These are phyloP conservation scores for Poecilia velifera DNA, from an alignment of 2,797 vertebrate species.

Conservation along the genomic window DNA sequence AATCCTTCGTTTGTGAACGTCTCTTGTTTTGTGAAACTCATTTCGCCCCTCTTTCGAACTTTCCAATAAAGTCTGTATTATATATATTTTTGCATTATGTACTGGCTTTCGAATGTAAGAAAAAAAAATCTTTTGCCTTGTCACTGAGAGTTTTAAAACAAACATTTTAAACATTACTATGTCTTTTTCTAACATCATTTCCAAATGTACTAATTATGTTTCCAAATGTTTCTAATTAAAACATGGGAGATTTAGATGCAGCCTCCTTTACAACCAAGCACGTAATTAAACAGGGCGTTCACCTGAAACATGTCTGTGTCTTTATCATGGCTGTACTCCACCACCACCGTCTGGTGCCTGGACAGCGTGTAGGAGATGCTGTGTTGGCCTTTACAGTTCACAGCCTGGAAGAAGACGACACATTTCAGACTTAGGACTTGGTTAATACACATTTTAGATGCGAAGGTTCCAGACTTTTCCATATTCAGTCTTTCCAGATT, in stretches of 20 bases:
- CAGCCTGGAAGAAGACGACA: slow-evolving; percentile 83
- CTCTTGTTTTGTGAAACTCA: slow-evolving; percentile 21
- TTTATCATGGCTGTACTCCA: slow-evolving; percentile 96
- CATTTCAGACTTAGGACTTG: neutral
- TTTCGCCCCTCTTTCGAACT: neutral
- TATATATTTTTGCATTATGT: neutral
- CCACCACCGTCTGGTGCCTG: slow-evolving; percentile 96
- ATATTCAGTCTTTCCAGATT: neutral
- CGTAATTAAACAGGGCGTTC: slow-evolving; percentile 32
- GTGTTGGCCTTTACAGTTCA: slow-evolving; percentile 96
- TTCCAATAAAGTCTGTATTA: neutral
- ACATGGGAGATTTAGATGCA: neutral
- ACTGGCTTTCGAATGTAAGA: neutral
- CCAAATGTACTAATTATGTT: too few relatives aligned
- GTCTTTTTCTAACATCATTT: too few relatives aligned
- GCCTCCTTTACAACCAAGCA: neutral
- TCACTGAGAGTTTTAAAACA: neutral
- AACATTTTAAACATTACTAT: neutral
- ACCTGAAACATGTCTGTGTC: slow-evolving; percentile 99
- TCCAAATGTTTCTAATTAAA: neutral
- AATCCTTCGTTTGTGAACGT: slow-evolving; percentile 19
- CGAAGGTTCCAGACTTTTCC: neutral
- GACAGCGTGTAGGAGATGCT: slow-evolving; percentile 98
- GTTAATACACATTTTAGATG: neutral
- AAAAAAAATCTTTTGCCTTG: too few relatives aligned